Evolutionary conservation across 1,140 invertebrate species (phyloP).

Genomic region (Samia ricini): DNA sequence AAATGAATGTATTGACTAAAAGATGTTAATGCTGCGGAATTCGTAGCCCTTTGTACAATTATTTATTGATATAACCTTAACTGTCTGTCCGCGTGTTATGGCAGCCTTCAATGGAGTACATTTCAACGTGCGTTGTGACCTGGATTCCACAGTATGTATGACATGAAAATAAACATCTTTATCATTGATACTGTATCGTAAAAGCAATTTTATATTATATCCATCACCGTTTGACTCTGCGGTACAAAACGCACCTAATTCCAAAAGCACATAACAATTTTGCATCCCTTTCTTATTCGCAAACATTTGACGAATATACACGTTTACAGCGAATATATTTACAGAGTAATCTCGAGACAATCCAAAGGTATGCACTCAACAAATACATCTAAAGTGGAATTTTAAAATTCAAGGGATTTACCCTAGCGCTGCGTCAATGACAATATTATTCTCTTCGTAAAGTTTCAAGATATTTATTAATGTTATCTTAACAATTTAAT

Average conservation of each 20-base stretch:
- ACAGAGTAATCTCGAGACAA: conserved; percentile 35
- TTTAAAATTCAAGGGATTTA: conserved; percentile 40
- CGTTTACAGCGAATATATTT: background rate
- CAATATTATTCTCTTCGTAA: background rate
- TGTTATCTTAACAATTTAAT: no score
- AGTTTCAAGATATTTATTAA: background rate
- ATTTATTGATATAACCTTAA: conserved; percentile 25
- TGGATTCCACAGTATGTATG: background rate
- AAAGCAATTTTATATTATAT: no score
- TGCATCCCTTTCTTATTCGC: conserved; percentile 6
- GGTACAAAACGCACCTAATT: no score
- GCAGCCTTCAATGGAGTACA: conserved; percentile 9
- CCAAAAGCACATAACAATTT: background rate
- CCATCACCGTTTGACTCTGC: no score
- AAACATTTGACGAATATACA: background rate
- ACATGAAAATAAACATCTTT: background rate
- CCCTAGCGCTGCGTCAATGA: conserved; percentile 34
- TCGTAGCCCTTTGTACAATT: conserved; percentile 18
- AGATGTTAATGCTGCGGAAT: conserved; percentile 42
- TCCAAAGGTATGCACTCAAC: conserved; percentile 39
- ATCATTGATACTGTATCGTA: background rate
- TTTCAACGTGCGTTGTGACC: conserved; percentile 1
- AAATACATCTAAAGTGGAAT: conserved; percentile 35
- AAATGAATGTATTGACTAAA: conserved; percentile 11
- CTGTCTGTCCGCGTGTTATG: conserved; percentile 8